Evolutionary conservation across 2,888 invertebrate genomes (phyloP), one percentile per base, ranked within the genome.

Genomic region (Synanthedon andrenaeformis): DNA sequence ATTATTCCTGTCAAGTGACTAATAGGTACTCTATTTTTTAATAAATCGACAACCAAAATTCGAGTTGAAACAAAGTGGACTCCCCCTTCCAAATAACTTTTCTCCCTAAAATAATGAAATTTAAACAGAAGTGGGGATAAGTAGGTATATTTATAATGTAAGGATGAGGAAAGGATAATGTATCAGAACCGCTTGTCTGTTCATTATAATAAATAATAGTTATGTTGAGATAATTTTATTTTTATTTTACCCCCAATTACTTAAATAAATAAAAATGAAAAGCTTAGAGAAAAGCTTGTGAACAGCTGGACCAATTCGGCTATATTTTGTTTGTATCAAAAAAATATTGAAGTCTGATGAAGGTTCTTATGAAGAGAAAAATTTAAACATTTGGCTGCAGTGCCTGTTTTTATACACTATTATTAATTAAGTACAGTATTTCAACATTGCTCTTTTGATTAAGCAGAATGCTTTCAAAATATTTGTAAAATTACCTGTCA

Each of bases 41-140:
- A 87, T 62, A 99, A 88, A 87, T 99, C 99, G 5, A 99, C 96
- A 3, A 99, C 97, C 55, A 99, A 88, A 64, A 99, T 97, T 56
- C 98, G 90, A 8, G 98, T 95, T 3, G 97, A 96, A 42, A 98
- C 92, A 83, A 99, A 98, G 69, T 97, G 91, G 53, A 98, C 91
- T 3, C 99, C 99, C 53, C 99, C 99, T 64, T 95, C 92, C 58
- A 96, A 83, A 79, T 99, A 99, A 48, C 94, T 89, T 53, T 92
- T 90, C 77, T 93, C 92, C 62, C 95, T 94, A 69, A 49, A 76
- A 72, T 5, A 52, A 28, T 14, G 53, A 41, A 50, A 52, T 28
- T 52, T 8, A 12, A 12, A 41, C 14, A 23, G 23, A 23, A 23
- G 19, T 19, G 0, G 19, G 19, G 3, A 28, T 28, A 28, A 28